Base-by-base conservation (phyloP, 2,113 vertebrate genomes). In the Corynorhinus townsendii region DNA sequence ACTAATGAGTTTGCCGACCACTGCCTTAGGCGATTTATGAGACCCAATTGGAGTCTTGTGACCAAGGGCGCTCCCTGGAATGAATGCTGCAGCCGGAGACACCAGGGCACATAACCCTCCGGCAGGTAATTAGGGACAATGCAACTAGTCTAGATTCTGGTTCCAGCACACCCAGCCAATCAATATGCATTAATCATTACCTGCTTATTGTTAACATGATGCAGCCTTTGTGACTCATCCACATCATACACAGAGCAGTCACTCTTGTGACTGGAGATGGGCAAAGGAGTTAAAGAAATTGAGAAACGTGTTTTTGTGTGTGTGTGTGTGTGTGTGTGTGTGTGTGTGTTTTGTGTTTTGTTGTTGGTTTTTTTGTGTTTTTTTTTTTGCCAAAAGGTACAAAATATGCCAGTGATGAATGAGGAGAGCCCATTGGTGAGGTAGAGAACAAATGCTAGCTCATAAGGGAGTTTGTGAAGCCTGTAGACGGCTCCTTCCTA, bases 201-300 rank as follows among this genome's bases (percentile, higher is more conserved):
- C 2, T 4, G 45, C 94, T 93, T 17, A 88, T 87, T 81, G 85
- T 91, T 69, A 92, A 38, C 24, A 28, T 86, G 91, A 95, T 68
- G 96, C 97, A 96, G 92, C 62, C 73, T 66, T 43, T 0, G 10
- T 97, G 97, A 97, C 82, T 95, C 97, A 97, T 47, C 7, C 0
- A 40, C 85, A 14, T 92, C 83, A 86, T 89, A 94, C 92, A 86
- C 82, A 59, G 86, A 89, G 71, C 89, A 86, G 91, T 92, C 88
- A 94, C 88, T 94, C 89, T 86, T 96, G 86, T 95, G 96, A 95
- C 96, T 96, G 28, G 47, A 95, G 91, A 71, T 8, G 56, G 54
- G 64, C 92, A 64, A 66, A 81, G 79, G 82, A 95, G 81, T 28
- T 47, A 75, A 90, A 73, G 19, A 59, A 94, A 86, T 66, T n/a